A percentile compares a stretch with the other conserved stretches of the same genome.
Evolutionary conservation across 2,888 invertebrate species (phyloP).

Genomic region (Tenthredo notha): DNA sequence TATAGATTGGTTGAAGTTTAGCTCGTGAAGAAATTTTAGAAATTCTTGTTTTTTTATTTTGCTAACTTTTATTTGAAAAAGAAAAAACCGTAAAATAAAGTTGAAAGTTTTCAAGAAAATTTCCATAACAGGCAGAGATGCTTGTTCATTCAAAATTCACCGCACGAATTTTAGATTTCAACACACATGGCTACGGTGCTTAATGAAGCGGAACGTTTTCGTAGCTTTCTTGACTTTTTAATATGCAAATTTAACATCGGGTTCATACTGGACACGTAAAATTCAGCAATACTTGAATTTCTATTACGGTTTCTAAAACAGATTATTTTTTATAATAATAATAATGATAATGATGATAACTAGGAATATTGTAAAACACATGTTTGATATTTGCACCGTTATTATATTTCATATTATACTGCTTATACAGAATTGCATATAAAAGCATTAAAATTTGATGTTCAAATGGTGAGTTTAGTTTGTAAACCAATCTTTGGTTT

Average conservation of each 20-base stretch:
- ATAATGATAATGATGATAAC: background rate
- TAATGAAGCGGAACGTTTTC: conserved; percentile 29
- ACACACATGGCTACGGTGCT: conserved; percentile 36
- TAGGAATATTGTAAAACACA: background rate
- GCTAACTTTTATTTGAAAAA: conserved; percentile 18
- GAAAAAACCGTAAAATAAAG: conserved; percentile 4
- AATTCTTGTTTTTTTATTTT: no score
- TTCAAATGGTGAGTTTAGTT: background rate
- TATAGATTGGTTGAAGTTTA: background rate
- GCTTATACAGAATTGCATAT: background rate
- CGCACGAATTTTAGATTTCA: conserved; percentile 28
- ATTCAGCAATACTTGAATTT: background rate
- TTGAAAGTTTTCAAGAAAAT: conserved; percentile 33
- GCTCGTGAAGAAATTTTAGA: conserved; percentile 7
- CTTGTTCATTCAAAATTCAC: conserved; percentile 12
- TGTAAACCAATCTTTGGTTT: conserved; percentile 25
- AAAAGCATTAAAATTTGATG: background rate
- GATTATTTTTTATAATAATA: no score
- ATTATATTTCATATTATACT: conserved; percentile 1
- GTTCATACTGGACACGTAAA: conserved; percentile 20
- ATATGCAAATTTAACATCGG: conserved; percentile 28
- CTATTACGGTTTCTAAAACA: background rate
- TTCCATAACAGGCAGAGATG: conserved; percentile 27
- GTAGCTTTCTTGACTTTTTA: conserved; percentile 16
- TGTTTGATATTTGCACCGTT: background rate